phyloP scores from a whole-genome alignment of 2,888 invertebrate species.

The Fragum sueziense region DNA sequence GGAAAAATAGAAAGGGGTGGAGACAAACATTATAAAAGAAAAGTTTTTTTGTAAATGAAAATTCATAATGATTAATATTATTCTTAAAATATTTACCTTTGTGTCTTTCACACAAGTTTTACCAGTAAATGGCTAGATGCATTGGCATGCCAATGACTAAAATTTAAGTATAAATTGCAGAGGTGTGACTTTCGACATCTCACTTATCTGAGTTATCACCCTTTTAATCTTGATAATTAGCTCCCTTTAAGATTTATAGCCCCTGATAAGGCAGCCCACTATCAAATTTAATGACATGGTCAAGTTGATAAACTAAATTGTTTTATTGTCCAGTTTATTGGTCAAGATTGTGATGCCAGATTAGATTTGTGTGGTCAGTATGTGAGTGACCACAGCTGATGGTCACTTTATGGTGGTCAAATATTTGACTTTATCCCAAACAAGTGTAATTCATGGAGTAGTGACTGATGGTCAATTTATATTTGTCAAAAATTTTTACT shows the following conservation, averaged over 20 bases:
- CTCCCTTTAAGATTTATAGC: conserved; percentile 29
- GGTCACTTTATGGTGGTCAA: conserved; percentile 17
- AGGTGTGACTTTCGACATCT: not conserved
- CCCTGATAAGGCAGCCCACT: not conserved
- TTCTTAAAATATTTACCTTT: too few relatives aligned
- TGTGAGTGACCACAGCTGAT: conserved; percentile 28
- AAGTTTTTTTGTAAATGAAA: too few relatives aligned
- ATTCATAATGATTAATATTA: too few relatives aligned
- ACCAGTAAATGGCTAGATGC: too few relatives aligned
- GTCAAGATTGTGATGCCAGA: conserved; percentile 20
- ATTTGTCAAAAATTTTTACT: too few relatives aligned
- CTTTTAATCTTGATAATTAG: conserved; percentile 13
- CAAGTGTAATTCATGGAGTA: too few relatives aligned
- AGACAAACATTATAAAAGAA: too few relatives aligned
- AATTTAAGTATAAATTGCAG: not conserved
- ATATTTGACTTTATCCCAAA: conserved; percentile 22
- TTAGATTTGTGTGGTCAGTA: conserved; percentile 26
- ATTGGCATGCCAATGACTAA: not conserved
- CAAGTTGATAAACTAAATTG: conserved; percentile 26
- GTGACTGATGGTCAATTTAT: too few relatives aligned
- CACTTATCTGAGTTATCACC: conserved; percentile 2
- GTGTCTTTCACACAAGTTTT: too few relatives aligned
- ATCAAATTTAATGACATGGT: conserved; percentile 19
- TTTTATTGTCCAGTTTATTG: conserved; percentile 22
- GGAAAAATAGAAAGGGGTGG: too few relatives aligned